Conservation (phyloP, 2,113 vertebrate species). For the Triplophysa siluroides region DNA sequence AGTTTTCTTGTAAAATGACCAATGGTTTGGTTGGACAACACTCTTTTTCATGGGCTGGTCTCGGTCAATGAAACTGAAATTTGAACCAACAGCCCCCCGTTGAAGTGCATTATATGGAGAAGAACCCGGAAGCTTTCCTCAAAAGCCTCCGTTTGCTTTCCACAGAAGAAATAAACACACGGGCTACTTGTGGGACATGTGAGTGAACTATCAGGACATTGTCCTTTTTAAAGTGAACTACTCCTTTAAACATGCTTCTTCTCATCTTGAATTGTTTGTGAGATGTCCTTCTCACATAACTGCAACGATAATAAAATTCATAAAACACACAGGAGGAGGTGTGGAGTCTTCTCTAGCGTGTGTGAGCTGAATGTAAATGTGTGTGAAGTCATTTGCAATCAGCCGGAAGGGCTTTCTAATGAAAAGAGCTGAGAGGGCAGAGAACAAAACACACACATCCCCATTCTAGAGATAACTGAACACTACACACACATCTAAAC, state of each 20-base stretch:
- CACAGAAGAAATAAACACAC: too few relatives aligned
- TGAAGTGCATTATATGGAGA: too few relatives aligned
- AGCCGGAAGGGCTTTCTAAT: constrained; percentile 43
- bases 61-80: too few relatives aligned
- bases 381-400: constrained; percentile 42
- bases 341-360: constrained; percentile 17
- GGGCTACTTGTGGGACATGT: too few relatives aligned
- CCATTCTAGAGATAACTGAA: constrained; percentile 5
- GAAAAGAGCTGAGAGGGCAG: constrained; percentile 29
- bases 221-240: neutral
- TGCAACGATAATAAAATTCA: neutral
- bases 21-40: too few relatives aligned
- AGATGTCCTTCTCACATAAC: neutral
- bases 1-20: too few relatives aligned
- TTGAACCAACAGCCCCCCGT: too few relatives aligned
- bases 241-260: neutral
- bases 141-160: too few relatives aligned
- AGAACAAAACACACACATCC: constrained; percentile 25
- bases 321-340: constrained; percentile 4
- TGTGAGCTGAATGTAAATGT: constrained; percentile 46
- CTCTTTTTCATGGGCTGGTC: too few relatives aligned
- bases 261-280: neutral
- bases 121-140: too few relatives aligned
- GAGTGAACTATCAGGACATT: too few relatives aligned
- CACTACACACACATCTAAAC: neutral